These are phyloP conservation scores for Periophthalmus magnuspinnatus DNA, from an alignment of 2,797 vertebrate species.

Conservation along the genomic window DNA sequence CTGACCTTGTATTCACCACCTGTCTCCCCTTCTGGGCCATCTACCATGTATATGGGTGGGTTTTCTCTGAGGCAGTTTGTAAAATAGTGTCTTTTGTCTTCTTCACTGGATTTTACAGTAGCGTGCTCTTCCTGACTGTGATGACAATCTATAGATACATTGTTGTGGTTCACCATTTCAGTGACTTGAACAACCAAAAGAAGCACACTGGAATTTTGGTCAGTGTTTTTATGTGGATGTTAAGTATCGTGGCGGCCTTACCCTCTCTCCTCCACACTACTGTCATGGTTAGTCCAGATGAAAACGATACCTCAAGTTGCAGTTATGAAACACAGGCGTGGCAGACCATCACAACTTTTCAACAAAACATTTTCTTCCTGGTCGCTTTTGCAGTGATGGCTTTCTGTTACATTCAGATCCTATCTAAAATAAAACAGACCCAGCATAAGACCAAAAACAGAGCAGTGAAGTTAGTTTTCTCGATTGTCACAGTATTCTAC, in stretches of 20 bases:
- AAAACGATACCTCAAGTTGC: conserved; percentile 42
- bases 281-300: conserved; percentile 24
- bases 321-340: conserved; percentile 51
- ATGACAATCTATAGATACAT: conserved; percentile 89
- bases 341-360: conserved; percentile 61
- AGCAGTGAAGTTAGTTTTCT: conserved; percentile 86
- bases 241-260: conserved; percentile 77
- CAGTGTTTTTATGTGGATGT: conserved; percentile 73
- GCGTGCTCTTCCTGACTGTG: conserved; percentile 85
- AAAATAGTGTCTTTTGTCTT: conserved; percentile 82
- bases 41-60: conserved; percentile 80
- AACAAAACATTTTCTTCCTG: conserved; percentile 85
- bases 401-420: conserved; percentile 85
- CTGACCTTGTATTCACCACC: conserved; percentile 86
- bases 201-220: conserved; percentile 45
- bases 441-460: conserved; percentile 79
- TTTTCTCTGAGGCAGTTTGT: conserved; percentile 80
- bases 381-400: conserved; percentile 78
- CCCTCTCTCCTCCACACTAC: conserved; percentile 76
- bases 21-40: conserved; percentile 85
- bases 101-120: conserved; percentile 87
- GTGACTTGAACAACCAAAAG: conserved; percentile 61
- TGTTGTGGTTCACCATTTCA: conserved; percentile 84
- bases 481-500: conserved; percentile 85
- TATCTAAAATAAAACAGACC: conserved; percentile 74